Base-by-base conservation (phyloP, 64 coral and sea anemone species). In the Trachythela sp. region DNA sequence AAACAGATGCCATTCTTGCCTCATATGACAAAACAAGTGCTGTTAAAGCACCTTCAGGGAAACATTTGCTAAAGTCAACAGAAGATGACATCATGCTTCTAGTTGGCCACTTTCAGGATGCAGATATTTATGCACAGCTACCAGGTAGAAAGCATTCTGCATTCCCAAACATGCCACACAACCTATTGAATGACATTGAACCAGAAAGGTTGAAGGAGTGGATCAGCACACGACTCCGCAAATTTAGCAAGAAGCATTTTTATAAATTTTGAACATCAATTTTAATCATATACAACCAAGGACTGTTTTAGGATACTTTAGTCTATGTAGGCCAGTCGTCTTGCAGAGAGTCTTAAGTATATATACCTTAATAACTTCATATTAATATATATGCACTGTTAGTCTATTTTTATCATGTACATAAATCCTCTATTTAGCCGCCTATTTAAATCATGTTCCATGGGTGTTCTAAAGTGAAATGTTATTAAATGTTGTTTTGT, bases 161-260 rank as follows among this genome's bases (percentile, higher is more conserved):
- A n/a, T 93, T 89, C 58, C 42, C 51, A 24, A 35, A 90, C 9
- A 88, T 90, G 29, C 17, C 15, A 24, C 40, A 90, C n/a, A 94
- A 90, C 48, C 20, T 68, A 1, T 51, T 94, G 22, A n/a, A n/a
- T n/a, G 1, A 36, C 0, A 22, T 85, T 15, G 89, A 90, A 29
- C 7, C 2, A 0, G 75, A 84, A 37, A 87, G 87, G 18, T 33
- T 90, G 7, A 94, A 94, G 40, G 5, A 54, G 13, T 94, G 88
- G 92, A 94, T 94, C 26, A 90, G 88, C 20, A 27, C 29, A 18
- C 51, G 36, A 26, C 2, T 94, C 17, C 83, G 87, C 37, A 94
- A 90, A 84, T 90, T 94, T 13, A 50, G 52, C 31, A 87, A 64
- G 31, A 94, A 94, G 51, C 88, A 90, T 40, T 94, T 71, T 67